Evolutionary conservation across 2,797 vertebrate genomes (phyloP).

Genomic region (Chelmon rostratus): DNA sequence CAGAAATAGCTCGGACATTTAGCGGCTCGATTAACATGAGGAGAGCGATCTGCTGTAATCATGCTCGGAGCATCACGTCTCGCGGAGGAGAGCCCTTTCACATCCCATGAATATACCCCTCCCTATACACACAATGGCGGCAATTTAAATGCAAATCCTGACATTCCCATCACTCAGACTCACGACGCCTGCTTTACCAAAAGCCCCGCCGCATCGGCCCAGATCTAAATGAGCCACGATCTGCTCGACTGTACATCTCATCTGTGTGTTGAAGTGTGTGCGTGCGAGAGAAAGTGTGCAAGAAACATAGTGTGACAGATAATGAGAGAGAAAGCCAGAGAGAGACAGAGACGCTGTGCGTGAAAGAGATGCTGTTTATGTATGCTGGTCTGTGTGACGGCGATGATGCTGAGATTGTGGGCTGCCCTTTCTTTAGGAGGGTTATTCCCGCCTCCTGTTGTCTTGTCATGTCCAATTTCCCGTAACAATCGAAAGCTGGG

Average conservation of each 20-base stretch:
- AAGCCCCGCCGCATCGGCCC: slow-evolving; percentile 54
- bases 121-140: slow-evolving; percentile 76
- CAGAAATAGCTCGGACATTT: slow-evolving; percentile 57
- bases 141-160: slow-evolving; percentile 90
- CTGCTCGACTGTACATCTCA: slow-evolving; percentile 69
- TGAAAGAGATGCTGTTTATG: slow-evolving; percentile 17
- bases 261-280: slow-evolving; percentile 49
- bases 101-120: slow-evolving; percentile 68
- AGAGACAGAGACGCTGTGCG: slow-evolving; percentile 11
- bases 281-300: slow-evolving; percentile 21
- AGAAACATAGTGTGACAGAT: slow-evolving; percentile 31
- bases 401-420: slow-evolving; percentile 61
- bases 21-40: slow-evolving; percentile 72
- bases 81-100: slow-evolving; percentile 63
- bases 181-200: slow-evolving; percentile 61
- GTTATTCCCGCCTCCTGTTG: slow-evolving; percentile 34
- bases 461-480: slow-evolving; percentile 58
- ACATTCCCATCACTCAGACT: slow-evolving; percentile 82
- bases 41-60: slow-evolving; percentile 74
- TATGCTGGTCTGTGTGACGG: slow-evolving; percentile 29
- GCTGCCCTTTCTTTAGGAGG: slow-evolving; percentile 33
- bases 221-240: slow-evolving; percentile 74
- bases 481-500: slow-evolving; percentile 35
- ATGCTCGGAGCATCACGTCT: slow-evolving; percentile 63
- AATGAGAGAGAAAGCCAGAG: slow-evolving; percentile 49